These are phyloP conservation scores for Paramuricea clavata DNA, from an alignment of 92 coral and sea anemone species.

Conservation along the genomic window DNA sequence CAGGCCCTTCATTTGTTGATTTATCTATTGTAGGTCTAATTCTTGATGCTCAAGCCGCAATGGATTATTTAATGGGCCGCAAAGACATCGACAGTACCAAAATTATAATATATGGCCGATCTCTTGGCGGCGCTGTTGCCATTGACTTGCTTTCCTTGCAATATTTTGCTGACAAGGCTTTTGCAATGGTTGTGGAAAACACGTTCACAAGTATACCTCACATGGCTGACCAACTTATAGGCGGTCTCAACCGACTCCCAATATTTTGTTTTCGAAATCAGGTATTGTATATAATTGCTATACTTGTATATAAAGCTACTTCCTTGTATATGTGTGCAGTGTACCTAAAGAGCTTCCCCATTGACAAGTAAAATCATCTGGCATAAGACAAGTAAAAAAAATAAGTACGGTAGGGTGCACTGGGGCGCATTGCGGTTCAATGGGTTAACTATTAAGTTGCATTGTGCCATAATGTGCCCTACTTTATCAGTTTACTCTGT, in stretches of 20 bases:
- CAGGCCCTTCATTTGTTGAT: too few species aligned
- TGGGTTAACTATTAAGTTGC: too few species aligned
- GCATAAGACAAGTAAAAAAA: too few species aligned
- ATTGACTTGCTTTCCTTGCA: slow-evolving; percentile 82
- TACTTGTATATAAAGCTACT: too few species aligned
- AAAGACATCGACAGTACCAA: slow-evolving; percentile 87
- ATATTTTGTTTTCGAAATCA: slow-evolving; percentile 95
- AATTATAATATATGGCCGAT: slow-evolving; percentile 92
- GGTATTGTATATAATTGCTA: slow-evolving; percentile 57
- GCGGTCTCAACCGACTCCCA: slow-evolving; percentile 89
- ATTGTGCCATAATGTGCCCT: too few species aligned
- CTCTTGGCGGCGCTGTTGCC: slow-evolving; percentile 98
- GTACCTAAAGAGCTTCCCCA: too few species aligned
- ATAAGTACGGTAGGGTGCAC: too few species aligned
- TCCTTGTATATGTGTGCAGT: too few species aligned
- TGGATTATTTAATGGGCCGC: slow-evolving; percentile 87
- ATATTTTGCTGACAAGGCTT: slow-evolving; percentile 76
- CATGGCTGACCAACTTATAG: slow-evolving; percentile 89
- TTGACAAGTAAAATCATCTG: too few species aligned
- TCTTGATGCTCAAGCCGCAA: slow-evolving; percentile 90
- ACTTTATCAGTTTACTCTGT: too few species aligned
- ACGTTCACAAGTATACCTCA: slow-evolving; percentile 95
- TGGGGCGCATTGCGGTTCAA: too few species aligned
- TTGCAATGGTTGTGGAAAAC: slow-evolving; percentile 94
- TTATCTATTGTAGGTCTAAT: slow-evolving; percentile 71